Evolutionary conservation across 2,113 vertebrate genomes (phyloP).

Genomic region (Hylia prasina): DNA sequence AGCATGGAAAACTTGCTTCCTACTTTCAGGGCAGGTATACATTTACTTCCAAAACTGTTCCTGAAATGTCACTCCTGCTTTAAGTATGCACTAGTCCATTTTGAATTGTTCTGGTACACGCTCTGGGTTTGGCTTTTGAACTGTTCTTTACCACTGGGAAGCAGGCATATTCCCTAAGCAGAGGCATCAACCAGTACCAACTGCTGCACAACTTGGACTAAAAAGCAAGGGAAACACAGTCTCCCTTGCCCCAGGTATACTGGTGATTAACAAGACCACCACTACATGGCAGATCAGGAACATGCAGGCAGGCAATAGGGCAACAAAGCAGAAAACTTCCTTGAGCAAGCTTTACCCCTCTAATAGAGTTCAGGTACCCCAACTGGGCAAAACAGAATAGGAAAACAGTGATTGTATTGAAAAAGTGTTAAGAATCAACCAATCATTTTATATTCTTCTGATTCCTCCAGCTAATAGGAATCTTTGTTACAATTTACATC

Average conservation of each 20-base stretch:
- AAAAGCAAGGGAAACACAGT: not conserved
- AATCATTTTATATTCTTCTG: not conserved
- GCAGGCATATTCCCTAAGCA: not conserved
- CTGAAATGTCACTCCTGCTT: not conserved
- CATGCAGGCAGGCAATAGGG: not conserved
- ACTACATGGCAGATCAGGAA: not conserved
- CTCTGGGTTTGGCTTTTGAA: not conserved
- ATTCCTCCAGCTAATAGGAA: not conserved
- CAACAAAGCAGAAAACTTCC: not conserved
- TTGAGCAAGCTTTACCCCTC: not conserved
- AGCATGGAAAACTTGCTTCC: not conserved
- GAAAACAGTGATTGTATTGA: not conserved
- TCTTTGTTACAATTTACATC: not conserved
- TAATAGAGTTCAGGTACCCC: not conserved
- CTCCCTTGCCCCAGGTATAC: not conserved
- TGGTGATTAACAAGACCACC: not conserved
- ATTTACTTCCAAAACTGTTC: not conserved
- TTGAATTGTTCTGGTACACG: not conserved
- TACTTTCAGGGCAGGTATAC: not conserved
- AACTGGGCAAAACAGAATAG: not conserved
- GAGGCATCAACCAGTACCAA: not conserved
- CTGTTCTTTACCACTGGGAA: not conserved
- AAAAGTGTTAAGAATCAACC: not conserved
- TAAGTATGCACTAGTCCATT: not conserved
- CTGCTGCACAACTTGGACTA: not conserved